Evolutionary conservation across 2,888 invertebrate species (phyloP), one percentile per base, ranked within the genome.

Genomic region (Auanema sp.): DNA sequence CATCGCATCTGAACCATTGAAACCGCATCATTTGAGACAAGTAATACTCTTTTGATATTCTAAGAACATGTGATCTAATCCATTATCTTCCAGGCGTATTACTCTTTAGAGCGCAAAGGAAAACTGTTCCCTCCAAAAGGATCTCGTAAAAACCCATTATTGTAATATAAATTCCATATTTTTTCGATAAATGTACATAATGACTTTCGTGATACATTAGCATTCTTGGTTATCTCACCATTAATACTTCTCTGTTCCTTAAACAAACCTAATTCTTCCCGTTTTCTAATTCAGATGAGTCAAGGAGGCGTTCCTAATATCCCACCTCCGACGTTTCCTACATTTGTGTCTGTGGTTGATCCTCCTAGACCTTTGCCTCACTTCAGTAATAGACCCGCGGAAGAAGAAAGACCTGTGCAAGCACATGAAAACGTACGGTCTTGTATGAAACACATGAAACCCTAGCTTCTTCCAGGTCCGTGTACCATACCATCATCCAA

Each of bases 91-190:
- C 47, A 60, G 58, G 81, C 80, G 8, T 77, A 69, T 52, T 66
- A 67, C n/a, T 58, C 74, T 23, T 51, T 81, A 50, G 71, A 72
- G 2, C 23, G 63, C 8, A 52, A 76, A 49, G 79, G 79, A 41
- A 78, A 79, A 62, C 63, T 81, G 11, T 82, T 77, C 64, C 81
- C 81, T 1, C 76, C 77, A 0, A 69, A 70, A 41, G 69, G 75
- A 14, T 41, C 56, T 41, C 68, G 78, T 12, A 64, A 64, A 41
- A 68, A 64, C 44, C 70, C 68, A 11, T 57, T 75, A 10, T 50
- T 71, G 21, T 75, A 47, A 64, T 25, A n/a, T 33, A 24, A 25
- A 25, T 3, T 58, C 21, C 23, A 25, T n/a, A 51, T 47, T 18
- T 47, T 47, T 47, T 21, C 47, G 16, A 18, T 47, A 18, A 18